Conservation (phyloP, 2,888 invertebrate species). For the Tachystola acroxantha region DNA sequence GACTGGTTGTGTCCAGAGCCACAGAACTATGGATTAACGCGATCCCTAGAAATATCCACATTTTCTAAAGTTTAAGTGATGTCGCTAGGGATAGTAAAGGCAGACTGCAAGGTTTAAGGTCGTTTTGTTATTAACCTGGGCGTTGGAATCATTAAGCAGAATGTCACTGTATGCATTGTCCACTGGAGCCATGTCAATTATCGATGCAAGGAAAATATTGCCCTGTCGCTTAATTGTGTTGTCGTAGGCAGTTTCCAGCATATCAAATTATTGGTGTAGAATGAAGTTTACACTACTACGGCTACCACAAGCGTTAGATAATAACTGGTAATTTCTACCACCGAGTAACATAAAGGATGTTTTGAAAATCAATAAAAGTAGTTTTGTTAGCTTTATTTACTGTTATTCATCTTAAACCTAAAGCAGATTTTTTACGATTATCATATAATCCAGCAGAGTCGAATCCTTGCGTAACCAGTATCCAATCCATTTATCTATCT, state of each 20-base stretch:
- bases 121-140: conserved; percentile 27
- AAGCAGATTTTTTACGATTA: too few relatives aligned
- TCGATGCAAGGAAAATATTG: conserved; percentile 55
- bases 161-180: conserved; percentile 40
- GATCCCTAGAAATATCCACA: conserved; percentile 29
- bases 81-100: neutral
- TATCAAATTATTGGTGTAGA: conserved; percentile 7
- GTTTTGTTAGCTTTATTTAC: too few relatives aligned
- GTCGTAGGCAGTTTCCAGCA: conserved; percentile 6
- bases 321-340: too few relatives aligned
- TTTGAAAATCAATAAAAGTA: too few relatives aligned
- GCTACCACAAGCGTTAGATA: conserved; percentile 4
- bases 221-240: conserved; percentile 42
- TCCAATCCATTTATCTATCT: too few relatives aligned
- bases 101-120: conserved; percentile 44
- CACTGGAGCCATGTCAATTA: conserved; percentile 66
- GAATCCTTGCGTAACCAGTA: too few relatives aligned
- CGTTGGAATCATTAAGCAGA: conserved; percentile 50
- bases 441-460: too few relatives aligned
- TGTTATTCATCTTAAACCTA: too few relatives aligned
- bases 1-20: conserved; percentile 24
- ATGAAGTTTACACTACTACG: too few relatives aligned
- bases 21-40: conserved; percentile 24
- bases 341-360: too few relatives aligned
- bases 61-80: conserved; percentile 20